A percentile compares a stretch with the other conserved stretches of the same genome.
Evolutionary conservation across 2,113 vertebrate genomes (phyloP).

Genomic region (Callipepla squamata): DNA sequence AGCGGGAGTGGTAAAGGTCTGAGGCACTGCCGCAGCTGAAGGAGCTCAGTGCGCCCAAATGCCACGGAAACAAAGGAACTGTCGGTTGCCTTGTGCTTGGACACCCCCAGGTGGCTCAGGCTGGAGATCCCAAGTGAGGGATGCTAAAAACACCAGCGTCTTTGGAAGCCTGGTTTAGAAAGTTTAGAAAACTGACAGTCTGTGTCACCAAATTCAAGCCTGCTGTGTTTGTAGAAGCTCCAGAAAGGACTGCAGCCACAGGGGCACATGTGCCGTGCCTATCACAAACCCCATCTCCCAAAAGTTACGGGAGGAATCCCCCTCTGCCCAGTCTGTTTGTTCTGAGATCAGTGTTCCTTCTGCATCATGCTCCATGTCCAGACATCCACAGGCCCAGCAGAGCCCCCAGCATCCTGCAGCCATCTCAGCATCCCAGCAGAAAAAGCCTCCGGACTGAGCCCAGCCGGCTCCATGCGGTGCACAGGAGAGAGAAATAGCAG

Average conservation of each 20-base stretch:
- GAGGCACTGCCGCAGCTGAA: background rate
- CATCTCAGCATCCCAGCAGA: background rate
- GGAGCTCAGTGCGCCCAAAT: background rate
- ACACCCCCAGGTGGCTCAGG: background rate
- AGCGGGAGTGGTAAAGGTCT: background rate
- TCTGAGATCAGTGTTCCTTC: background rate
- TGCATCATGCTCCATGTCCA: fast-evolving
- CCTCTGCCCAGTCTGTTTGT: background rate
- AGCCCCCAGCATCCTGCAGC: background rate
- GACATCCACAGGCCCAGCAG: background rate
- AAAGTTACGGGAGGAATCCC: background rate
- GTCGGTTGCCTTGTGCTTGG: background rate
- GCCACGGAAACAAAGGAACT: fast-evolving
- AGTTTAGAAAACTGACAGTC: background rate
- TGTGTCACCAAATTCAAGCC: background rate
- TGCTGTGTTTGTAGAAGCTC: background rate
- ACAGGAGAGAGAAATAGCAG: background rate
- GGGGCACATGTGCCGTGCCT: background rate
- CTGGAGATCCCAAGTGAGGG: background rate
- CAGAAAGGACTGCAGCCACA: background rate
- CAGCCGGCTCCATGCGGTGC: background rate
- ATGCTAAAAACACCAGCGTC: background rate
- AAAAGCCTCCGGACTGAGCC: background rate
- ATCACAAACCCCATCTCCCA: background rate
- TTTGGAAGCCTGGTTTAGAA: background rate